Conservation (phyloP, 1,140 invertebrate species). For the Onthophagus taurus region DNA sequence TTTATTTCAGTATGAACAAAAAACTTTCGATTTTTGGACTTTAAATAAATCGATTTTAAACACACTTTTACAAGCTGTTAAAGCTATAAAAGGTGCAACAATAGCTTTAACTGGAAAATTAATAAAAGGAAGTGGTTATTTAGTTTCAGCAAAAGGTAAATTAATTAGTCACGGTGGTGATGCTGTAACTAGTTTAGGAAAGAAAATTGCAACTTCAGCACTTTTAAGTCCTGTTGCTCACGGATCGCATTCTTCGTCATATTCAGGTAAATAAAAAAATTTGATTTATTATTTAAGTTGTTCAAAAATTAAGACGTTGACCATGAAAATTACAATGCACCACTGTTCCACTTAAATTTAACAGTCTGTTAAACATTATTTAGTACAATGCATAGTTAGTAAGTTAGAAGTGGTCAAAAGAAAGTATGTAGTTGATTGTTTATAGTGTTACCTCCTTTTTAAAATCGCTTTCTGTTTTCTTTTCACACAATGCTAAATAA, state of each 20-base stretch:
- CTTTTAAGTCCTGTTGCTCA: slow-evolving; percentile 45
- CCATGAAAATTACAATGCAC: too few relatives aligned
- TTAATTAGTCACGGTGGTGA: slow-evolving; percentile 61
- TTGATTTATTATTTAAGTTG: too few relatives aligned
- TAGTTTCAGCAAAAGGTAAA: slow-evolving; percentile 63
- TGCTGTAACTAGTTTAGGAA: slow-evolving; percentile 63
- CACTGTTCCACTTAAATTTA: too few relatives aligned
- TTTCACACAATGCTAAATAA: too few relatives aligned
- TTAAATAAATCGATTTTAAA: slow-evolving; percentile 71
- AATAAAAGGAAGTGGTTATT: slow-evolving; percentile 70
- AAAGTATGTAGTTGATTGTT: too few relatives aligned
- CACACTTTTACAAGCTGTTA: slow-evolving; percentile 71
- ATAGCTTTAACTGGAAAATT: slow-evolving; percentile 74
- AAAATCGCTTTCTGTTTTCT: too few relatives aligned
- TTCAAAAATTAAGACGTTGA: too few relatives aligned
- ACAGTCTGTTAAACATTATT: too few relatives aligned
- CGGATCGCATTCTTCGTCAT: slow-evolving; percentile 20
- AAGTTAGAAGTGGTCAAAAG: too few relatives aligned
- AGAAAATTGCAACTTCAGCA: slow-evolving; percentile 62
- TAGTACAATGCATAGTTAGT: too few relatives aligned
- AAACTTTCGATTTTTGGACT: slow-evolving; percentile 60
- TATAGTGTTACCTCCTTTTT: too few relatives aligned
- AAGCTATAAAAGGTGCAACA: slow-evolving; percentile 74
- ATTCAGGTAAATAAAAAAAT: slow-evolving; percentile 13
- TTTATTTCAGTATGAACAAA: slow-evolving; percentile 29